Evolutionary conservation across 2,797 vertebrate genomes (phyloP), one percentile per base, ranked within the genome.

Genomic region (Lacerta bilineata): DNA sequence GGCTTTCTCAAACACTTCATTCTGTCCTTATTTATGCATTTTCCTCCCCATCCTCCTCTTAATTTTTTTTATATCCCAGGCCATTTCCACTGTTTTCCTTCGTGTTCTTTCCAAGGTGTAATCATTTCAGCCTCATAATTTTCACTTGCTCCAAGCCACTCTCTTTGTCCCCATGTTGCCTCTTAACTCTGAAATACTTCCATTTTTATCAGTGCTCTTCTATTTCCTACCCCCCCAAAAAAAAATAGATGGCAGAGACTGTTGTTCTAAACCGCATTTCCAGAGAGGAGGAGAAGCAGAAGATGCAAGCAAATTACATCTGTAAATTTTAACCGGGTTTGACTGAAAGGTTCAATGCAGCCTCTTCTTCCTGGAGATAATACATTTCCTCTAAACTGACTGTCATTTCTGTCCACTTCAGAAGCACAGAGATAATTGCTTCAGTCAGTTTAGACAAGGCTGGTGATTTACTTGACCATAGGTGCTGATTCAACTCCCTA

Each of bases 141-240:
- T 87, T 95, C 89, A 93, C 80, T 88, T 0, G 84, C 92, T 94
- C 82, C 90, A 86, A 80, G 87, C 88, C 93, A 89, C 90, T 92
- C 75, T 55, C 27, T 72, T 88, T n/a, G 33, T 82, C 18, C 29
- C 1, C 66, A 29, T 87, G 89, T 91, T 93, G 55, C 17, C 87
- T 94, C 94, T 94, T 94, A 95, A 94, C 88, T 87, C 91, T 93
- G 93, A 25, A 3, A 8, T 91, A 88, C 64, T 90, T 90, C 66
- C n/a, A 61, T 76, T 85, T 81, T 55, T 90, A 46, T 43, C 76
- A 82, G 46, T 76, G 69, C 29, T 85, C 77, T 80, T 69, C 69
- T 55, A 87, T 36, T 0, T 3, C 72, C 50, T 64, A 15, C 50
- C 50, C 11, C 50, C 50, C 50, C 50, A 5, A 1, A 43, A 7